phyloP scores from a whole-genome alignment of 2,797 vertebrate species.

The Falco naumanni region DNA sequence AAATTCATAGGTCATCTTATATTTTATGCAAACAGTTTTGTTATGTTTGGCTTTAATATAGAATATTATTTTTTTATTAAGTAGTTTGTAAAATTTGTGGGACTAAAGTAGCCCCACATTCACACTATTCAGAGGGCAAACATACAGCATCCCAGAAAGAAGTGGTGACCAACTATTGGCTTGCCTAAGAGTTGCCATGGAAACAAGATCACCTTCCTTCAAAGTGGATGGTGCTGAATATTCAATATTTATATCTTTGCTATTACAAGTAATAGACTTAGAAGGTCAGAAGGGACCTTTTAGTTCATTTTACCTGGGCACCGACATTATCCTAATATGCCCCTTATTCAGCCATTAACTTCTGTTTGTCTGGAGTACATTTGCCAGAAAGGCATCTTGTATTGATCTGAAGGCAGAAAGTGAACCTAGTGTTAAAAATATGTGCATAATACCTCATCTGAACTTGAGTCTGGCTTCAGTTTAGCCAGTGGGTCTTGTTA shows the following conservation, averaged over 20 bases:
- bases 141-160: not conserved
- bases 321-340: not conserved
- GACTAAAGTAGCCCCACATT: not conserved
- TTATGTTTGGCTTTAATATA: not conserved
- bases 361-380: not conserved
- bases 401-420: not conserved
- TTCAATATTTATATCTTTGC: not conserved
- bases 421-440: not conserved
- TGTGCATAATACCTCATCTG: not conserved
- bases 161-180: not conserved
- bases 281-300: not conserved
- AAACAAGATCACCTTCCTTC: slow-evolving; percentile 17
- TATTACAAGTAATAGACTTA: not conserved
- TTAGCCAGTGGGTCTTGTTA: not conserved
- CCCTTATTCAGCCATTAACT: not conserved
- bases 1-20: not conserved
- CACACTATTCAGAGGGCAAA: not conserved
- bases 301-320: not conserved
- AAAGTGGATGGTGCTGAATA: not conserved
- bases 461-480: not conserved
- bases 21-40: not conserved
- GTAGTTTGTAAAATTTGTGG: not conserved
- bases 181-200: slow-evolving; percentile 17
- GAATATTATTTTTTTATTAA: not conserved
- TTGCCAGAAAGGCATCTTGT: not conserved